Base-by-base conservation (phyloP, 2,113 vertebrate genomes). In the Semnornis frantzii region DNA sequence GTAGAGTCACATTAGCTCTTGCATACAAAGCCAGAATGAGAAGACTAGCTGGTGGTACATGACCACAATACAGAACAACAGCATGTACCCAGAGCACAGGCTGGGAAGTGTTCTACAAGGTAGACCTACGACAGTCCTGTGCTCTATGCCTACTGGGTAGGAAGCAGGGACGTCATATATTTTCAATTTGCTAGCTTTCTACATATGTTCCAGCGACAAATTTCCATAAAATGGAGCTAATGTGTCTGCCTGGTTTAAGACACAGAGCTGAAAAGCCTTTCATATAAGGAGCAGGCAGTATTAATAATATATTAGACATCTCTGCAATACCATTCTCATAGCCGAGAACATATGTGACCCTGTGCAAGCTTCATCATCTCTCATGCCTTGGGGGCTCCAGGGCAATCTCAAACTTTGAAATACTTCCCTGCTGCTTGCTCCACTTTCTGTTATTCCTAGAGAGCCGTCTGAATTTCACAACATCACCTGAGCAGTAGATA, bases 221-320 rank as follows among this genome's bases (percentile, higher is more conserved):
- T 79, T 63, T 69, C 63, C 55, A 50, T 37, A 79, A 94, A 84
- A 75, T 23, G 30, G 33, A 87, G 62, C 30, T 75, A 92, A 89
- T n/a, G 54, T 85, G 33, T 66, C 73, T 86, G 42, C 68, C 68
- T 82, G 44, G 23, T 75, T 87, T n/a, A 39, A 89, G 81, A 80
- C 1, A 30, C 9, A 68, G 55, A 85, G 37, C 76, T 86, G 91
- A 73, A 87, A 89, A 95, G n/a, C 19, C 27, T 50, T 88, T n/a
- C 44, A 82, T 1, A 0, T 73, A 84, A 86, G 60, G 46, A 89
- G 13, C 13, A 70, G 31, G 64, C 34, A 58, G 20, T 46, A 87
- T 94, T 85, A 97, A 95, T 94, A 95, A 87, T 90, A 85, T 46
- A 94, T 94, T 58, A 76, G 75, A 57, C 15, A 58, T 70, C 60